Base-by-base conservation (phyloP, 2,113 vertebrate genomes). In the Cacatua alba region DNA sequence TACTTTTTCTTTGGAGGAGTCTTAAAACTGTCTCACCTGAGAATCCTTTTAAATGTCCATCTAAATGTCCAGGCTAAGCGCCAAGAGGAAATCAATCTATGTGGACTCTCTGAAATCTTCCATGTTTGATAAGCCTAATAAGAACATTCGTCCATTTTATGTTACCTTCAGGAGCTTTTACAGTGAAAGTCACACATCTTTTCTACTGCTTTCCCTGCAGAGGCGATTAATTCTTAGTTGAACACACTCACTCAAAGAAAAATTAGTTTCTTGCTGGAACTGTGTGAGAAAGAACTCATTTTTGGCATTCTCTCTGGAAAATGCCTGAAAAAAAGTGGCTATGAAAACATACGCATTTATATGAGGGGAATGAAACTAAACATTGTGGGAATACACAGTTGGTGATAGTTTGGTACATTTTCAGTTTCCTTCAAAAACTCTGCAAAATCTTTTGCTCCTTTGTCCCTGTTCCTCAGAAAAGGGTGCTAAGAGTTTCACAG, bases 41-140 rank as follows among this genome's bases (percentile, higher is more conserved):
- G 31, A 83, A 91, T 89, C 16, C 71, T 80, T 91, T 83, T 64
- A 92, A 86, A 87, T 51, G 76, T 82, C 82, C 52, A 39, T 77
- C 51, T 86, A 96, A 95, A 83, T 52, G 59, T 64, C 33, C 86
- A 89, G 82, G 62, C 28, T 77, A 51, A 70, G 17, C 71, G 82
- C 90, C 93, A 93, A 87, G 57, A 84, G 21, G 41, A 89, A 96
- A 96, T 95, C 86, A 90, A 83, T 91, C 92, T 87, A 5, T 63
- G 49, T 20, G 71, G 92, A 76, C 55, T 92, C 48, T 81, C 55
- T 87, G 81, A 92, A 97, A 89, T 51, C 75, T 78, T 93, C 85
- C 77, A 93, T 78, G 64, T 93, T 67, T 87, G 90, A 59, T 89
- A 92, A 93, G 68, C 24, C 70, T 82, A 86, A 94, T 52, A 95